Base-by-base conservation (phyloP, 2,113 vertebrate species). In the Pseudorhombus dupliciocellatus region DNA sequence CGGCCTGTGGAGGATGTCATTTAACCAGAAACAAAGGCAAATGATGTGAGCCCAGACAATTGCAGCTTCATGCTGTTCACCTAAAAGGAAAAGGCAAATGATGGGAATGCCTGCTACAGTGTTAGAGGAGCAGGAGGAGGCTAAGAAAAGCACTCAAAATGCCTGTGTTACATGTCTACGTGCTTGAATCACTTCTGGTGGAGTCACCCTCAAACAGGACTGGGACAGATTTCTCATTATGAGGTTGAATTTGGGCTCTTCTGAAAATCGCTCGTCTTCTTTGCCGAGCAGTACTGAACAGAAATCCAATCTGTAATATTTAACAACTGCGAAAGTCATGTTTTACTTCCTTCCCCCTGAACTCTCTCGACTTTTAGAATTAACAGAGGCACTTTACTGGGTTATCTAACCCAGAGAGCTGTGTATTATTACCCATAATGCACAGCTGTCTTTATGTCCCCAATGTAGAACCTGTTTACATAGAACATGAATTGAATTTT, bases 11-110 rank as follows among this genome's bases (percentile, higher is more conserved):
- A 92, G 81, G 87, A 87, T 87, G 87, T 85, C 62, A 88, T 90
- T 90, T 81, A 85, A 73, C 68, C 65, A 79, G 26, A 89, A 80
- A 92, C 90, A 91, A 89, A 90, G 80, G 88, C 79, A 83, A 89
- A 88, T 76, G 60, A 72, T 81, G 72, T 63, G 26, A 58, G 61
- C 26, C 1, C 86, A 87, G 84, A 90, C 86, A 91, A 91, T 88
- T 75, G 75, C 31, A 79, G 81, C 84, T 85, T 68, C 65, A 85
- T 85, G 79, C 65, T 78, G 76, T 84, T 81, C 31, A 80, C 78
- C 71, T 83, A 89, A 89, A 88, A 87, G 92, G 90, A 90, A 89
- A 85, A 82, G 53, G 30, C 77, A 75, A 86, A 83, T 62, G 37
- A 76, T 76, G 65, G 4, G 69, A 88, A 79, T 77, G 22, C 52